Evolutionary conservation across 2,113 vertebrate species (phyloP).

Genomic region (Pangasianodon hypophthalmus): DNA sequence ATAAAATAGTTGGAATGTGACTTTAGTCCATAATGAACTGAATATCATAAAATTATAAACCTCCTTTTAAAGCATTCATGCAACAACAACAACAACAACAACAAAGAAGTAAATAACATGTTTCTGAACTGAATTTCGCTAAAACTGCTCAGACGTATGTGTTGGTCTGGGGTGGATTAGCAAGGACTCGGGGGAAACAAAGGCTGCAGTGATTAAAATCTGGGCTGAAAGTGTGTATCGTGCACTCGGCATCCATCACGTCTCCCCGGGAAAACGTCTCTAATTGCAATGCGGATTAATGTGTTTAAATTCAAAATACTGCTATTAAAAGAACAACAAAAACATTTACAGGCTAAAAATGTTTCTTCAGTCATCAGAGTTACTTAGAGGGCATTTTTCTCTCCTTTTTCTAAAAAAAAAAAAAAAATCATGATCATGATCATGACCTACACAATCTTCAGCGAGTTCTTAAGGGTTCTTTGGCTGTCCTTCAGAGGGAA

Average conservation of each 20-base stretch:
- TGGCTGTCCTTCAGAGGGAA: neutral
- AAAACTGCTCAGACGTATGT: too few relatives aligned
- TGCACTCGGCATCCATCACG: neutral
- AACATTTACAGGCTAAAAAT: neutral
- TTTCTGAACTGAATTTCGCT: too few relatives aligned
- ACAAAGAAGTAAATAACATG: too few relatives aligned
- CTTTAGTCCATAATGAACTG: neutral
- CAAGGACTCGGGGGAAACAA: too few relatives aligned
- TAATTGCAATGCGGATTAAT: neutral
- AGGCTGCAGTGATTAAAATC: neutral
- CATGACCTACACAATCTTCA: neutral
- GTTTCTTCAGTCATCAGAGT: neutral
- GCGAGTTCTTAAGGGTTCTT: neutral
- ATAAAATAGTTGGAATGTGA: too few relatives aligned
- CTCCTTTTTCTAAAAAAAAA: too few relatives aligned
- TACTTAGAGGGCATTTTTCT: neutral
- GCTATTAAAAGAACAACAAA: neutral
- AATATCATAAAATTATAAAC: neutral
- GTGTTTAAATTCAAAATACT: too few relatives aligned
- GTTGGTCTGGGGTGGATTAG: too few relatives aligned
- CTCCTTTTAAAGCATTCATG: neutral
- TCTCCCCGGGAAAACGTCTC: neutral
- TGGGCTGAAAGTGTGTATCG: neutral
- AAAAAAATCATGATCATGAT: neutral
- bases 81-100: neutral